phyloP scores from a whole-genome alignment of 2,888 invertebrate genomes.

The Drosophila setosimentum region DNA sequence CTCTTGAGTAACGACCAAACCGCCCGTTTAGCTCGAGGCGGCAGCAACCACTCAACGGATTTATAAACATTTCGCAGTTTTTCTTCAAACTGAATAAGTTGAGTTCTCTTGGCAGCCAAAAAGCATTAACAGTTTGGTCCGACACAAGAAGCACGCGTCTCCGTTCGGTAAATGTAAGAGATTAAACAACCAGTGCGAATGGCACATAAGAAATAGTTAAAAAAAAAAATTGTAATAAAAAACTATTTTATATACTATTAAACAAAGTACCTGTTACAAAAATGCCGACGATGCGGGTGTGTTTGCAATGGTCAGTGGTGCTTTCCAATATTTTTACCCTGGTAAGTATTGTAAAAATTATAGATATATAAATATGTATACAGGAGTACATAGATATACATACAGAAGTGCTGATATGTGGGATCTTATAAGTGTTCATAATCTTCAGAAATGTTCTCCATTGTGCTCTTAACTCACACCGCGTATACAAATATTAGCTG shows the following conservation, averaged over 20 bases:
- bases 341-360: constrained; percentile 60
- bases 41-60: constrained; percentile 68
- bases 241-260: constrained; percentile 14
- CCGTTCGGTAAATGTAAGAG: constrained; percentile 26
- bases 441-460: background rate
- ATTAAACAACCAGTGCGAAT: constrained; percentile 19
- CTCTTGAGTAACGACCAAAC: constrained; percentile 61
- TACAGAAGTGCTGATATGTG: constrained; percentile 7
- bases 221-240: constrained; percentile 23
- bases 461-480: constrained; percentile 39
- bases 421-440: constrained; percentile 14
- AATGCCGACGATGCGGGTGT: constrained; percentile 76
- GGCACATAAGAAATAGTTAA: constrained; percentile 19
- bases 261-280: constrained; percentile 16
- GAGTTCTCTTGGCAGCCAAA: constrained; percentile 48
- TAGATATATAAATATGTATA: background rate
- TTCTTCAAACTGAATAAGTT: constrained; percentile 53
- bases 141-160: constrained; percentile 59
- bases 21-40: constrained; percentile 24
- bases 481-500: constrained; percentile 54
- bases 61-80: constrained; percentile 74
- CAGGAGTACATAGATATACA: background rate
- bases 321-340: constrained; percentile 76
- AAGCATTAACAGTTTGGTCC: constrained; percentile 69
- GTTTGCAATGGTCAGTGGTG: constrained; percentile 79